Evolutionary conservation across 2,797 vertebrate genomes (phyloP), one percentile per base, ranked within the genome.

Genomic region (Galago senegalensis): DNA sequence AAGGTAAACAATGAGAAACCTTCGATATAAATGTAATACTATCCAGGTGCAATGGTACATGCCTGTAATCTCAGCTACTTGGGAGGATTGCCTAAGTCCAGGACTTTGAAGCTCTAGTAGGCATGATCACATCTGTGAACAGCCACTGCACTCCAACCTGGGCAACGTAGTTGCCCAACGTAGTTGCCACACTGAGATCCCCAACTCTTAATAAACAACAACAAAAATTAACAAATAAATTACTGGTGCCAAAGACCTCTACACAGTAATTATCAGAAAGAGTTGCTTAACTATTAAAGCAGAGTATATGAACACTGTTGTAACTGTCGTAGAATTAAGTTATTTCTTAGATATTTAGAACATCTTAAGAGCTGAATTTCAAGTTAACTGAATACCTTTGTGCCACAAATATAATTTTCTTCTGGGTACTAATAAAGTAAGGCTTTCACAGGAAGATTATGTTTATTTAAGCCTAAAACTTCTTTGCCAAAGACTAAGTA

Each of bases 401-500:
- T 79, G 16, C 25, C 27, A 84, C 43, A 94, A 89, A 92, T 70
- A 60, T 11, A 91, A 92, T 76, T 89, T 96, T 93, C 34, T 76
- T 73, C 61, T 29, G 12, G 37, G 72, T 89, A 56, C 40, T 87
- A 93, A 89, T 80, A 77, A 94, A 40, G 12, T 85, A 84, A 69
- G 43, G 18, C n/a, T n/a, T 87, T 92, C 31, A 80, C 10, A 89
- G 21, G 56, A 86, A 93, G 37, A 82, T 10, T 49, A 56, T 76
- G 87, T 94, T 7, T 43, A 56, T 84, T 87, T 94, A 89, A 81
- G 23, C 10, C 67, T 95, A 85, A 93, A 93, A 77, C 46, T 90
- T 93, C 85, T 88, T 93, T n/a, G 91, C 31, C 83, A 94, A 53
- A 91, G 13, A 61, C 2, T 31, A 85, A 67, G 27, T 84, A 73